Percentiles rank a stretch among this genome's conserved stretches.
These are phyloP conservation scores for Cerastis rubricosa DNA, from an alignment of 2,888 invertebrate genomes.

Conservation along the genomic window DNA sequence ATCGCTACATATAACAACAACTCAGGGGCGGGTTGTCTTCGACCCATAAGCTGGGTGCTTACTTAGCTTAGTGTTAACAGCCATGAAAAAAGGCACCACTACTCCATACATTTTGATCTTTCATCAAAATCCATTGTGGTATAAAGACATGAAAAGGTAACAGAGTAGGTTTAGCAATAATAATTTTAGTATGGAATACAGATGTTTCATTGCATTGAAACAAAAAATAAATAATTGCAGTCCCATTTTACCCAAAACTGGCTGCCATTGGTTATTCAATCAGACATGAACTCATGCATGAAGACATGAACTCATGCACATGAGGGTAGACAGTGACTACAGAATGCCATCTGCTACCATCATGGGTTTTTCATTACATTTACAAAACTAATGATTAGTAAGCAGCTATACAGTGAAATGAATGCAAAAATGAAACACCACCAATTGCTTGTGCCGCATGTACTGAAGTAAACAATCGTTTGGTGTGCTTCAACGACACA, in stretches of 20 bases:
- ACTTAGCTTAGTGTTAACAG: too few species aligned
- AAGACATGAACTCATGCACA: neutral
- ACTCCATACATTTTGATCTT: too few species aligned
- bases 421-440: neutral
- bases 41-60: too few species aligned
- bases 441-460: neutral
- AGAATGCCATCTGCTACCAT: neutral
- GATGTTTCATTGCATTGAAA: too few species aligned
- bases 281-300: neutral
- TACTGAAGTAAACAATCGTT: neutral
- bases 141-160: neutral
- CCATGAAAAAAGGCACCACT: too few species aligned
- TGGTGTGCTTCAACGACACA: neutral
- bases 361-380: neutral
- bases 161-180: neutral
- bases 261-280: neutral
- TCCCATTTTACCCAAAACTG: neutral
- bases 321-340: slow-evolving; percentile 6
- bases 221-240: neutral
- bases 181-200: too few species aligned
- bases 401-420: neutral
- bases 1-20: too few species aligned
- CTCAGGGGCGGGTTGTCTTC: too few species aligned
- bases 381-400: neutral
- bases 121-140: too few species aligned